Percentiles rank a stretch among this genome's conserved stretches.
These are phyloP conservation scores for Lepeophtheirus nordmannii DNA, from an alignment of 2,888 invertebrate genomes.

Conservation along the genomic window DNA sequence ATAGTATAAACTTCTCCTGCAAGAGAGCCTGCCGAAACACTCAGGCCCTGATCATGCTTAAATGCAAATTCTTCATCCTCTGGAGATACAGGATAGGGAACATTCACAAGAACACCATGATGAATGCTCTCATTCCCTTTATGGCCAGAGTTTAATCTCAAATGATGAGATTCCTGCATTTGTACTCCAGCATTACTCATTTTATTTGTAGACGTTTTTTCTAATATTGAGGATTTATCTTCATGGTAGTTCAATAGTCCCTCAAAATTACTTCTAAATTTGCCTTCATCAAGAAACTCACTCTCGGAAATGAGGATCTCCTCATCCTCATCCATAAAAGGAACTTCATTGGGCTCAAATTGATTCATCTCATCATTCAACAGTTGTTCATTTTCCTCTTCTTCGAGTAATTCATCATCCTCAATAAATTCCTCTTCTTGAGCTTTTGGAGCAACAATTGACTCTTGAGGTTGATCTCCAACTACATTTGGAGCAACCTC, in stretches of 20 bases:
- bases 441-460: too few relatives aligned
- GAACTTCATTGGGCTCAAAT: too few relatives aligned
- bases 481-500: constrained; percentile 29
- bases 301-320: background rate
- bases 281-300: background rate
- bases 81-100: background rate
- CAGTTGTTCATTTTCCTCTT: too few relatives aligned
- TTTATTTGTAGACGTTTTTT: too few relatives aligned
- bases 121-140: background rate
- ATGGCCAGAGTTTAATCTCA: too few relatives aligned
- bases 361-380: too few relatives aligned
- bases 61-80: background rate
- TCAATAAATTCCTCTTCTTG: background rate
- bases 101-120: background rate
- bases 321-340: background rate
- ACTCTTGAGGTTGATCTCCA: background rate
- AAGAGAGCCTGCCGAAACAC: background rate
- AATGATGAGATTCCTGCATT: too few relatives aligned
- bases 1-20: constrained; percentile 39
- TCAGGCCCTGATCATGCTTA: background rate
- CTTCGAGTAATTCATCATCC: background rate
- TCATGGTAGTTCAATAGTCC: background rate
- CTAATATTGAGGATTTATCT: too few relatives aligned
- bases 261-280: background rate
- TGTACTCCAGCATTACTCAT: too few relatives aligned